These are phyloP conservation scores for Podarcis raffonei DNA, from an alignment of 2,113 vertebrate species.

Conservation along the genomic window DNA sequence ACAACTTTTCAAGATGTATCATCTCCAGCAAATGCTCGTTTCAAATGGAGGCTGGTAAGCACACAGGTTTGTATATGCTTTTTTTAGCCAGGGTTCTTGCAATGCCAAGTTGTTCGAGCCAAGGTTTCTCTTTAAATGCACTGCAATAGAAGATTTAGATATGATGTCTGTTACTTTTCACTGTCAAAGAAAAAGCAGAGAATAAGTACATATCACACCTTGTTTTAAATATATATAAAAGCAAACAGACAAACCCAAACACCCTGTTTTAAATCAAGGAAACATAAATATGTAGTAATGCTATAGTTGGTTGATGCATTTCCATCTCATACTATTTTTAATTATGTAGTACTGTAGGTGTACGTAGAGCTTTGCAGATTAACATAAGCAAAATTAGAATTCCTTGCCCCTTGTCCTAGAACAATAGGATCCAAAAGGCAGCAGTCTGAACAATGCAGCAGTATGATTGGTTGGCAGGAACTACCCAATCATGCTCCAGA, in stretches of 20 bases:
- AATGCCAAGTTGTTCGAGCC: conserved; percentile 77
- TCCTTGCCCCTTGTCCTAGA: too few relatives aligned
- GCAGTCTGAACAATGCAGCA: too few relatives aligned
- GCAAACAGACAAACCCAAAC: background rate
- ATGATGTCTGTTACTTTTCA: background rate
- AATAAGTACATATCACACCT: background rate
- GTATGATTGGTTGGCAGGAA: too few relatives aligned
- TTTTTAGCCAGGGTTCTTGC: conserved; percentile 76
- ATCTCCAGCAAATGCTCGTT: background rate
- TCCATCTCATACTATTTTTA: too few relatives aligned
- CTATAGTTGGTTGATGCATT: background rate
- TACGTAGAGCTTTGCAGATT: background rate
- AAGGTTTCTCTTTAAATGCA: conserved; percentile 81
- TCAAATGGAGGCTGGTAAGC: background rate
- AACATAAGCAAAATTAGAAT: background rate
- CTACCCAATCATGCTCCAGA: too few relatives aligned
- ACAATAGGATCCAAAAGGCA: too few relatives aligned
- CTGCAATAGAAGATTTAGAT: conserved; percentile 56
- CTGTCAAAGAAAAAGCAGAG: background rate
- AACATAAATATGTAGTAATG: background rate
- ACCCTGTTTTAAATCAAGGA: background rate
- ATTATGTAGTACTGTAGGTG: background rate
- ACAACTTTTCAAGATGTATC: background rate
- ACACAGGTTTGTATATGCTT: conserved; percentile 52
- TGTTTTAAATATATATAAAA: background rate